Percentiles rank a stretch among this genome's conserved stretches.
Conservation (phyloP, 2,113 vertebrate genomes). For the Oryzias celebensis region DNA sequence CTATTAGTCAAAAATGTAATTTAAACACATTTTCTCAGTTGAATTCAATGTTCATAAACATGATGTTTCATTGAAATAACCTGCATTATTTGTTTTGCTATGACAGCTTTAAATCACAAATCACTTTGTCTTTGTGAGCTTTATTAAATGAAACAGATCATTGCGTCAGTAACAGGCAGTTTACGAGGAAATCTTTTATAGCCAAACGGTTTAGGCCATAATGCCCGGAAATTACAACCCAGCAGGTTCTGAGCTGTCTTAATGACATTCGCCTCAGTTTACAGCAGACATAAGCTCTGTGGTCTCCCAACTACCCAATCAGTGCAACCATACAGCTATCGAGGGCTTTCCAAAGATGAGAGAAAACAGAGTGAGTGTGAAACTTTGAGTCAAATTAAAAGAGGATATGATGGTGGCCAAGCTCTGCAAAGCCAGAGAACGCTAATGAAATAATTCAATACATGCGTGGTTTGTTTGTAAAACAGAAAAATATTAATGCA, state of each 20-base stretch:
- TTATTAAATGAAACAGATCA: slow-evolving; percentile 8
- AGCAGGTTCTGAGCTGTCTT: slow-evolving; percentile 31
- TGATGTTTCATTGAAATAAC: too few relatives aligned
- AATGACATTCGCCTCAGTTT: slow-evolving; percentile 54
- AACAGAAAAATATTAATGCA: neutral
- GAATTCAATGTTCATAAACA: too few relatives aligned
- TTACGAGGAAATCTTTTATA: slow-evolving; percentile 40
- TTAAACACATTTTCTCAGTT: too few relatives aligned
- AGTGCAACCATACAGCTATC: slow-evolving; percentile 44
- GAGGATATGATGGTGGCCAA: neutral
- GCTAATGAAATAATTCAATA: neutral
- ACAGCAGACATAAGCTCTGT: slow-evolving; percentile 56
- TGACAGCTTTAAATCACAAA: too few relatives aligned
- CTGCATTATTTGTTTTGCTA: too few relatives aligned
- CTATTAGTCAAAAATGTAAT: too few relatives aligned
- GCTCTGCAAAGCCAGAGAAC: neutral
- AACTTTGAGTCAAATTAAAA: slow-evolving; percentile 16
- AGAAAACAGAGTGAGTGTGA: slow-evolving; percentile 26
- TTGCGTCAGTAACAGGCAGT: slow-evolving; percentile 36
- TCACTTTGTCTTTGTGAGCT: slow-evolving; percentile 16
- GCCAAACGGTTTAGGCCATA: slow-evolving; percentile 36
- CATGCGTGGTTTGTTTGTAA: neutral
- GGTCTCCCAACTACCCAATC: slow-evolving; percentile 56
- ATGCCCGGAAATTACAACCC: slow-evolving; percentile 39
- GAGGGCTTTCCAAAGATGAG: slow-evolving; percentile 18